Evolutionary conservation across 1,140 invertebrate genomes (phyloP).

Genomic region (Archivesica marissinica): DNA sequence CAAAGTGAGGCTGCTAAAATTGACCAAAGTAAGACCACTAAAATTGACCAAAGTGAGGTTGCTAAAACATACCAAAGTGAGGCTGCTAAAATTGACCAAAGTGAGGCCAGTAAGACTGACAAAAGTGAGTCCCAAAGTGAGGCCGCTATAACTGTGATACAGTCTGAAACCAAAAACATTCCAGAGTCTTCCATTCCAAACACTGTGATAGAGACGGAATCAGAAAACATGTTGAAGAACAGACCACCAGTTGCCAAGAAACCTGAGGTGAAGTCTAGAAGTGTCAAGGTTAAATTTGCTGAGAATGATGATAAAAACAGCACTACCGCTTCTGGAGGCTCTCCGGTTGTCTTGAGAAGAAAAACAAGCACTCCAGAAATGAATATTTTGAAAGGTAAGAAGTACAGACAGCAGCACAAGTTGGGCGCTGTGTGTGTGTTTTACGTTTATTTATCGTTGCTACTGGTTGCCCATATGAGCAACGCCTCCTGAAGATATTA

Average conservation of each 20-base stretch:
- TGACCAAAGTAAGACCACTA: too few relatives aligned
- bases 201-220: constrained; percentile 40
- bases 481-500: too few relatives aligned
- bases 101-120: neutral
- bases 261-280: neutral
- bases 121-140: neutral
- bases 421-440: too few relatives aligned
- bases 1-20: constrained; percentile 11
- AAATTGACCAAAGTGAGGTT: too few relatives aligned
- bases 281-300: neutral
- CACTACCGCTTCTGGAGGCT: neutral
- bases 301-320: neutral
- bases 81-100: too few relatives aligned
- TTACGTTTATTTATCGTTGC: too few relatives aligned
- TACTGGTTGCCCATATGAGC: too few relatives aligned
- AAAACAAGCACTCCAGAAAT: constrained; percentile 25
- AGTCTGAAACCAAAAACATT: constrained; percentile 38
- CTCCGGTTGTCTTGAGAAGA: constrained; percentile 49
- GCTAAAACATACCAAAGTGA: neutral
- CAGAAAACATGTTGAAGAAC: neutral
- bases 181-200: constrained; percentile 46
- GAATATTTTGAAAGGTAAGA: constrained; percentile 55
- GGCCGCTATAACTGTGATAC: constrained; percentile 46
- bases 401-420: neutral
- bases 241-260: constrained; percentile 12